These are phyloP conservation scores for Diacarnus erythraeanus DNA, from an alignment of 37 sponge, comb jelly and placozoan genomes.

Conservation along the genomic window DNA sequence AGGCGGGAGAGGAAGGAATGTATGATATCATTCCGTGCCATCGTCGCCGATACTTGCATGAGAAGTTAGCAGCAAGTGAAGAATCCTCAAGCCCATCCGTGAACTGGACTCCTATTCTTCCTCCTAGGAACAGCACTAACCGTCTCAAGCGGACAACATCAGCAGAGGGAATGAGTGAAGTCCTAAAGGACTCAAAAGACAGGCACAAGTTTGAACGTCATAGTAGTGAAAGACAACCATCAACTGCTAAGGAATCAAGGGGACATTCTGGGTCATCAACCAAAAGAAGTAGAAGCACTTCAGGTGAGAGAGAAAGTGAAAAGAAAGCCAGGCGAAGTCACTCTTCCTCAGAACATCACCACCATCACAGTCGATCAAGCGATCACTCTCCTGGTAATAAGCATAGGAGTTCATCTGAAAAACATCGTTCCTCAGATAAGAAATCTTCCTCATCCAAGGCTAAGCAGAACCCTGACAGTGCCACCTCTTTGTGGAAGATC, in stretches of 20 bases:
- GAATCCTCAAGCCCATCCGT: background rate
- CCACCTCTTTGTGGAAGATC: background rate
- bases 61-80: background rate
- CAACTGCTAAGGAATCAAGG: background rate
- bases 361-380: background rate
- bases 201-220: background rate
- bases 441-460: conserved; percentile 20
- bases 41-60: conserved; percentile 5
- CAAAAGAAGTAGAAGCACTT: background rate
- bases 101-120: conserved; percentile 5
- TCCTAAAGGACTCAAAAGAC: background rate
- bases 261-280: background rate
- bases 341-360: background rate
- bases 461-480: background rate
- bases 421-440: conserved; percentile 11
- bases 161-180: background rate
- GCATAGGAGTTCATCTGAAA: conserved; percentile 6
- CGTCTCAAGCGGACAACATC: conserved; percentile 11
- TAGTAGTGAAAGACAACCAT: background rate
- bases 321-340: background rate
- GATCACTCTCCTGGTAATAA: background rate
- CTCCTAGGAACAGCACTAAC: background rate
- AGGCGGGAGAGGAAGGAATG: background rate
- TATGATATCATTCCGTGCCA: conserved; percentile 5
- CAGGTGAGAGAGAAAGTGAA: background rate